Conservation (phyloP, 2,113 vertebrate genomes). For the Indri indri region DNA sequence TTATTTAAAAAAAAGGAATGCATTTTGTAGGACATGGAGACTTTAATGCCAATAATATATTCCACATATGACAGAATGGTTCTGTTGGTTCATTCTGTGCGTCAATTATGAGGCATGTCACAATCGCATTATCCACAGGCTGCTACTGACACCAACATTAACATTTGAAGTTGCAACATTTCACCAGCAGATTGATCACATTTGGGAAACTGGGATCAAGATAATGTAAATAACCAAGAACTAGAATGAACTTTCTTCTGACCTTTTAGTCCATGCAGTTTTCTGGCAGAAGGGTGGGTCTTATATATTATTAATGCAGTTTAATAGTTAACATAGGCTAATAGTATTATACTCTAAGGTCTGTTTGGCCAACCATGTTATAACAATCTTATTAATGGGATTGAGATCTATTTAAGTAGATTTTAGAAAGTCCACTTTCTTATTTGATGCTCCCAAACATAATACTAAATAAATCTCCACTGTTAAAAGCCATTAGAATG, state of each 20-base stretch:
- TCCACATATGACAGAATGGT: background rate
- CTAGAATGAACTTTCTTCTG: background rate
- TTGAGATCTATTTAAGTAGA: background rate
- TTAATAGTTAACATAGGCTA: background rate
- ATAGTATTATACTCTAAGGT: background rate
- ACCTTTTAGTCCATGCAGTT: background rate
- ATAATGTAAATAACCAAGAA: background rate
- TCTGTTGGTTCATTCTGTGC: background rate
- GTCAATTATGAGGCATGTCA: background rate
- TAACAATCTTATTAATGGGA: background rate
- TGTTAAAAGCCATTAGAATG: background rate
- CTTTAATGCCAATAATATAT: background rate
- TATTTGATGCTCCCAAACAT: background rate
- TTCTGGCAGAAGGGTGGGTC: background rate
- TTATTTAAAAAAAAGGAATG: background rate
- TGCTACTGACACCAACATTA: background rate
- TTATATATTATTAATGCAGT: background rate
- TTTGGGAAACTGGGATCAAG: background rate
- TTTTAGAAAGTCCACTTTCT: background rate
- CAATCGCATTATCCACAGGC: background rate
- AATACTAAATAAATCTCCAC: background rate
- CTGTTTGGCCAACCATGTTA: background rate
- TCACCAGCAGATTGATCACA: background rate
- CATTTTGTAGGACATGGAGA: background rate
- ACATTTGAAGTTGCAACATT: background rate